phyloP scores from a whole-genome alignment of 2,888 invertebrate genomes.

The Nemapogon koenigi region DNA sequence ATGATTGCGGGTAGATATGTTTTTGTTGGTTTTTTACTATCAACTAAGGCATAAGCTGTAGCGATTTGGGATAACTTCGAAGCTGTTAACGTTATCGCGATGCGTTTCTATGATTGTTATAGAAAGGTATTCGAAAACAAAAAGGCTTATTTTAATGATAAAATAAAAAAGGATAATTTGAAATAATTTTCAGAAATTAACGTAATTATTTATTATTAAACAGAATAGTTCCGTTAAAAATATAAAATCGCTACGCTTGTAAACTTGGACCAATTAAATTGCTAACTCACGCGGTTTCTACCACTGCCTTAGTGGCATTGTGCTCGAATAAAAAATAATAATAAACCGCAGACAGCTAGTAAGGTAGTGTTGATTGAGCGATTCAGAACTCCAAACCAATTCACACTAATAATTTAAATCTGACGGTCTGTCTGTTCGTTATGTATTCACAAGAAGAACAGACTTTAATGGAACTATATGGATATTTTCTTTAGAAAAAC shows the following conservation, averaged over 20 bases:
- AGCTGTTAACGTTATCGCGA: no score
- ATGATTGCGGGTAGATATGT: constrained; percentile 48
- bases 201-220: no score
- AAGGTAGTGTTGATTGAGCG: constrained; percentile 41
- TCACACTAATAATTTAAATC: background rate
- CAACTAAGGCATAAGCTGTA: no score
- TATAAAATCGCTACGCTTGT: no score
- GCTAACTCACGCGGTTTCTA: constrained; percentile 44
- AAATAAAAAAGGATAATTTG: no score
- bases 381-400: constrained; percentile 27
- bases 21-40: constrained; percentile 32
- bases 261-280: no score
- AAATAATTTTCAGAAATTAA: no score
- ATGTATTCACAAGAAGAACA: background rate
- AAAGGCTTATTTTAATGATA: no score
- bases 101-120: no score
- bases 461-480: background rate
- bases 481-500: background rate
- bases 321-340: constrained; percentile 8
- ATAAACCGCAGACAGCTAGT: constrained; percentile 10
- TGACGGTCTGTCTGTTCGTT: background rate
- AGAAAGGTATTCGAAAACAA: no score
- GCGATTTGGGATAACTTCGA: no score
- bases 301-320: constrained; percentile 18
- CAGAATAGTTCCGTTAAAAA: no score